phyloP scores from a whole-genome alignment of 2,797 vertebrate genomes.

The Furcifer pardalis region DNA sequence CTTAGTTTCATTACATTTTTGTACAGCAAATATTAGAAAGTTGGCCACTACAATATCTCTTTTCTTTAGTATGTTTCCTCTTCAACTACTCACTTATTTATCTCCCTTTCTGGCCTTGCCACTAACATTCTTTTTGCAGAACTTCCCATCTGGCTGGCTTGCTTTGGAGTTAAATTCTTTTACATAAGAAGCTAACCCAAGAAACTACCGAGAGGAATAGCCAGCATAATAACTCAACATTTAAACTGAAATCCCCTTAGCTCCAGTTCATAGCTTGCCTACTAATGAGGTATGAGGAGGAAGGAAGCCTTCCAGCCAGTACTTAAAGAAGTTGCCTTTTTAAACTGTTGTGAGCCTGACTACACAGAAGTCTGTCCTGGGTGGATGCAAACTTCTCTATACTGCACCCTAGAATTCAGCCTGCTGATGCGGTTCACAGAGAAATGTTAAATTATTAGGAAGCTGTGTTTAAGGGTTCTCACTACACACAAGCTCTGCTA shows the following conservation, averaged over 20 bases:
- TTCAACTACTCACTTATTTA: neutral
- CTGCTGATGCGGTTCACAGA: too few species aligned
- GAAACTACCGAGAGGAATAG: constrained; percentile 28
- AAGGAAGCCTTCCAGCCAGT: neutral
- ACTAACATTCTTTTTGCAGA: constrained; percentile 1
- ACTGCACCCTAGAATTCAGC: too few species aligned
- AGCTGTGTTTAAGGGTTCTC: too few species aligned
- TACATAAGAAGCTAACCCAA: constrained; percentile 28
- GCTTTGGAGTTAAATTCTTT: constrained; percentile 33
- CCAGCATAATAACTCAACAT: constrained; percentile 11
- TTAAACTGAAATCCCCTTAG: constrained; percentile 14
- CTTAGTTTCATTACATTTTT: neutral
- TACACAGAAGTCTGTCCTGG: too few species aligned
- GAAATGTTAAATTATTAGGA: too few species aligned
- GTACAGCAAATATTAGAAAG: constrained; percentile 27
- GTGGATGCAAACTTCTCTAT: too few species aligned
- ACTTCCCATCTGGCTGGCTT: constrained; percentile 8
- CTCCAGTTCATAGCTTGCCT: neutral
- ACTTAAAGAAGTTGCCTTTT: neutral
- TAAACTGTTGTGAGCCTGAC: too few species aligned
- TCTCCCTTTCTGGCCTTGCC: neutral
- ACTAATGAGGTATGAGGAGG: neutral
- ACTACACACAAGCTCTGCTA: too few species aligned
- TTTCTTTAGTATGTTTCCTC: neutral
- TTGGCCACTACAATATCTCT: constrained; percentile 8